These are phyloP conservation scores for Aulostomus chinensis DNA, from an alignment of 2,797 vertebrate species.

Conservation along the genomic window DNA sequence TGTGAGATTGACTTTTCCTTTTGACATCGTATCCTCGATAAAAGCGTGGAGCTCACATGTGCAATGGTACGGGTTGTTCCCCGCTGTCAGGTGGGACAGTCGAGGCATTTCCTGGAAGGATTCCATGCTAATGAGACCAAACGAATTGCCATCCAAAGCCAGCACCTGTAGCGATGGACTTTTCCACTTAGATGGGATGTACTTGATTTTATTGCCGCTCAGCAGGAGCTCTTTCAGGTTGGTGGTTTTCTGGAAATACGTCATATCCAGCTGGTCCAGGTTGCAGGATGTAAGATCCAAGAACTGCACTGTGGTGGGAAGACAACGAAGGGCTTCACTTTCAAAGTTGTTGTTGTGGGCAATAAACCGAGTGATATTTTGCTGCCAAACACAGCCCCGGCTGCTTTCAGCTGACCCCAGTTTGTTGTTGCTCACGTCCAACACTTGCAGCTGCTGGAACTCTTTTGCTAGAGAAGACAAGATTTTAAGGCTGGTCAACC, in stretches of 20 bases:
- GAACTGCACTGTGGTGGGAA: slow-evolving; percentile 79
- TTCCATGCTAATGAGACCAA: slow-evolving; percentile 80
- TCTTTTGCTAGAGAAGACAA: slow-evolving; percentile 68
- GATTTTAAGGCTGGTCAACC: slow-evolving; percentile 69
- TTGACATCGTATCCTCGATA: slow-evolving; percentile 69
- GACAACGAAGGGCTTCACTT: slow-evolving; percentile 70
- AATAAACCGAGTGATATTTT: slow-evolving; percentile 73
- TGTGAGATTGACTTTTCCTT: slow-evolving; percentile 67
- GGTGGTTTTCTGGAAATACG: slow-evolving; percentile 74
- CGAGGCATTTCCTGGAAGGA: slow-evolving; percentile 82
- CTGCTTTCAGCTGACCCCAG: slow-evolving; percentile 58
- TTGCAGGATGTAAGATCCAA: slow-evolving; percentile 84
- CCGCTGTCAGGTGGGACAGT: slow-evolving; percentile 73
- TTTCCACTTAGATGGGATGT: slow-evolving; percentile 83
- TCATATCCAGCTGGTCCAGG: slow-evolving; percentile 81
- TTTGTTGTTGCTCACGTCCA: slow-evolving; percentile 81
- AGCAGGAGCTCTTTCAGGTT: slow-evolving; percentile 75
- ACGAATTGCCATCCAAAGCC: slow-evolving; percentile 85
- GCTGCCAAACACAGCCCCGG: slow-evolving; percentile 74
- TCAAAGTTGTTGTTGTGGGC: slow-evolving; percentile 77
- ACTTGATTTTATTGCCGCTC: slow-evolving; percentile 89
- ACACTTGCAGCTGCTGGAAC: slow-evolving; percentile 71
- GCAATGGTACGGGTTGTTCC: slow-evolving; percentile 89
- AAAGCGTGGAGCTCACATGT: slow-evolving; percentile 86
- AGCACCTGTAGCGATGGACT: slow-evolving; percentile 71